Conservation (phyloP, 2,888 invertebrate species). For the Folsomia manolachei region DNA sequence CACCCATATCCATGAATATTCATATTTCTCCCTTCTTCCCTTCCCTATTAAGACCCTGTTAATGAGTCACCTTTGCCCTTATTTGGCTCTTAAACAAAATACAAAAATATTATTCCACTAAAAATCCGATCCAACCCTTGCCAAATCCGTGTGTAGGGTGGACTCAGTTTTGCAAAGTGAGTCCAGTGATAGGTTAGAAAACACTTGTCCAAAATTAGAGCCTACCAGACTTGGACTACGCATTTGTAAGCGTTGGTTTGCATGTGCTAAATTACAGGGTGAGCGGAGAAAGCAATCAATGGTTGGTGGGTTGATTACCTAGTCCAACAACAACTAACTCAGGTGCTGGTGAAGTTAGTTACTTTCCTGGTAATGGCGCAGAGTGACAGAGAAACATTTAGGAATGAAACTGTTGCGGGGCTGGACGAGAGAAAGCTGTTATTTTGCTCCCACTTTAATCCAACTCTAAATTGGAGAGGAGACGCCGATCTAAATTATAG, state of each 20-base stretch:
- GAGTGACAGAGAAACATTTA: not conserved
- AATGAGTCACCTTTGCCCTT: no score
- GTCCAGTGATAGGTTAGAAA: not conserved
- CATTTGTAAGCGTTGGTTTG: not conserved
- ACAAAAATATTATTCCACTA: no score
- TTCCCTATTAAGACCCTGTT: no score
- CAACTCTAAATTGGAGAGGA: not conserved
- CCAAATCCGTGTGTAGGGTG: no score
- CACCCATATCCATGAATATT: no score
- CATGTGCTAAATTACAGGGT: not conserved
- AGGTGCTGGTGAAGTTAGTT: not conserved
- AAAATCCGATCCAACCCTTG: no score
- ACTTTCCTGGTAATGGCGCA: not conserved
- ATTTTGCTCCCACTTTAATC: not conserved
- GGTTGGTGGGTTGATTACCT: not conserved
- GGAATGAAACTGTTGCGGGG: not conserved
- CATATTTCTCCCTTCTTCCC: no score
- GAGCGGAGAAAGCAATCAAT: not conserved
- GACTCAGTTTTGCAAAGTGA: no score
- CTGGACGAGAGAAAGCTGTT: not conserved
- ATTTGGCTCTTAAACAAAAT: no score
- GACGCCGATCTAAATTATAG: not conserved
- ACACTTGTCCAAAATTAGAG: not conserved
- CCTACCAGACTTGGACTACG: no score
- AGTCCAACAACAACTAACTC: no score